Conservation (phyloP, 1,140 invertebrate species). For the Sitobion miscanthi region DNA sequence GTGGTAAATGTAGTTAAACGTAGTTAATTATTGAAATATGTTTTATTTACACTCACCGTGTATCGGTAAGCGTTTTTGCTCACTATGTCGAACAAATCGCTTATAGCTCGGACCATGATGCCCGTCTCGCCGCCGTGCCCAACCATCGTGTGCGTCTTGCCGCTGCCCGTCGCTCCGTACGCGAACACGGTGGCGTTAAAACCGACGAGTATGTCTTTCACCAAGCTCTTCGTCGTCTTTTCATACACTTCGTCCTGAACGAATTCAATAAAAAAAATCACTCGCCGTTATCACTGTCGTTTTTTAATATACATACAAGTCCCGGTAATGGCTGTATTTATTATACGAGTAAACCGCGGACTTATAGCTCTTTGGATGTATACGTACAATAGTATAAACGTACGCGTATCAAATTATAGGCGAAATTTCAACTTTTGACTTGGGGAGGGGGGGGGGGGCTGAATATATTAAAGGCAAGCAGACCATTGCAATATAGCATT, state of each 20-base stretch:
- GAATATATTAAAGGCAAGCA: no score
- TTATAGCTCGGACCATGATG: conserved; percentile 85
- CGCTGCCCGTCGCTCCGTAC: conserved; percentile 92
- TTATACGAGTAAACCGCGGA: no score
- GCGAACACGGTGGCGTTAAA: conserved; percentile 97
- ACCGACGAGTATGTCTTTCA: conserved; percentile 87
- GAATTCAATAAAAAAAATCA: neutral
- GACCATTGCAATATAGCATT: no score
- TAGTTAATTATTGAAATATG: neutral
- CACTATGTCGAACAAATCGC: conserved; percentile 77
- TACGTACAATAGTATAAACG: no score
- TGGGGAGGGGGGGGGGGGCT: no score
- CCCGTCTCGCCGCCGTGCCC: conserved; percentile 75
- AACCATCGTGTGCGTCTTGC: conserved; percentile 92
- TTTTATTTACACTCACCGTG: conserved; percentile 6
- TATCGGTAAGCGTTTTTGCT: conserved; percentile 46
- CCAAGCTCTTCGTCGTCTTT: conserved; percentile 78
- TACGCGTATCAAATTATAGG: no score
- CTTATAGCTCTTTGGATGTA: no score
- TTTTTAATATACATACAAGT: neutral
- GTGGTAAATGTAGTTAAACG: no score
- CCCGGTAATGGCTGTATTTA: no score
- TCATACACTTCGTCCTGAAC: conserved; percentile 83
- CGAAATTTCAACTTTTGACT: no score
- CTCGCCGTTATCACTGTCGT: neutral